phyloP scores from a whole-genome alignment of 2,888 invertebrate genomes.

The Hylaea fasciaria region DNA sequence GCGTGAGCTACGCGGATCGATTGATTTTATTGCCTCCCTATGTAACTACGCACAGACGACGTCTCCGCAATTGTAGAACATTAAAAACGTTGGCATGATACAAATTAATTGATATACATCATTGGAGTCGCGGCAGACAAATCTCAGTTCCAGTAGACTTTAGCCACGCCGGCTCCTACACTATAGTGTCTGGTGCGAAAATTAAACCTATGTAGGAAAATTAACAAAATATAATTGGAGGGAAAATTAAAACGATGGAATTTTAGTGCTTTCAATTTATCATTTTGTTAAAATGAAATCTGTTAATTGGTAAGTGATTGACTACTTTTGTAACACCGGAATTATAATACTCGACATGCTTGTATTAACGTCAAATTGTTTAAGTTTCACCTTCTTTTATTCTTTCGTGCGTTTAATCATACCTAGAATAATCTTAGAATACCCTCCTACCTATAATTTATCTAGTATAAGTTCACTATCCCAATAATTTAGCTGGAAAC shows the following conservation, averaged over 20 bases:
- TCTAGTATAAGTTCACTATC: too few species aligned
- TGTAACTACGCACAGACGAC: slow-evolving; percentile 23
- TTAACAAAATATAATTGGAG: slow-evolving; percentile 22
- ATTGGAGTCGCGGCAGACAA: slow-evolving; percentile 50
- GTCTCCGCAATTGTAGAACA: slow-evolving; percentile 43
- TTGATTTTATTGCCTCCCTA: slow-evolving; percentile 38
- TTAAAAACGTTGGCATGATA: slow-evolving; percentile 60
- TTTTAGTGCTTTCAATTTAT: slow-evolving; percentile 33
- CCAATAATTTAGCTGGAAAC: too few species aligned
- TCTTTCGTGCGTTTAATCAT: too few species aligned
- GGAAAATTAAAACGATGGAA: slow-evolving; percentile 26
- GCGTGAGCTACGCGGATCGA: slow-evolving; percentile 27
- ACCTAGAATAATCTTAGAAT: too few species aligned
- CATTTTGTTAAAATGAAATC: slow-evolving; percentile 28
- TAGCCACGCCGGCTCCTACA: slow-evolving; percentile 9
- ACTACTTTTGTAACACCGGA: neutral
- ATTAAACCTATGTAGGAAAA: slow-evolving; percentile 15
- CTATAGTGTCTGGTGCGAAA: slow-evolving; percentile 18
- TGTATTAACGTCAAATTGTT: too few species aligned
- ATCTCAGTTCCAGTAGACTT: slow-evolving; percentile 61
- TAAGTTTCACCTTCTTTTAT: too few species aligned
- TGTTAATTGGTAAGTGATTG: slow-evolving; percentile 35
- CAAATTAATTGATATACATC: slow-evolving; percentile 77
- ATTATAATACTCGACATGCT: too few species aligned
- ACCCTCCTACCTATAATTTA: too few species aligned